phyloP scores from a whole-genome alignment of 2,888 invertebrate genomes.

The Pseudanteris insignis region DNA sequence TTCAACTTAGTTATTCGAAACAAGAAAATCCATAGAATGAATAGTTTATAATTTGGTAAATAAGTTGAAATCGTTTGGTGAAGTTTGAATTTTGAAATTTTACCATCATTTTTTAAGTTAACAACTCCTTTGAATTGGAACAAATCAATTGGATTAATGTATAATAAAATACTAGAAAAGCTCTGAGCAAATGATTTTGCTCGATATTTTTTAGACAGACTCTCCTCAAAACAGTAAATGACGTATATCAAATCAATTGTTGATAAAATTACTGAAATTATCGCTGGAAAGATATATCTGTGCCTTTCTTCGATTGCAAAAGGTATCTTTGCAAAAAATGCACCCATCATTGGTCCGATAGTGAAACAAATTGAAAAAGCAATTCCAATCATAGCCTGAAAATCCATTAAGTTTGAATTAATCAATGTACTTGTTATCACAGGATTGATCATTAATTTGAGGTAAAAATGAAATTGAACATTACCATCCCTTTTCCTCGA shows the following conservation, averaged over 20 bases:
- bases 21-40: too few relatives aligned
- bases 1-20: too few relatives aligned
- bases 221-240: constrained; percentile 80
- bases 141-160: constrained; percentile 72
- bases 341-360: constrained; percentile 94
- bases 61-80: too few relatives aligned
- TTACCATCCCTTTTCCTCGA: too few relatives aligned
- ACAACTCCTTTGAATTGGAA: too few relatives aligned
- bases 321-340: constrained; percentile 76
- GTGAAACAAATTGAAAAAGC: constrained; percentile 99
- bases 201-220: constrained; percentile 78
- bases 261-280: constrained; percentile 79
- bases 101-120: too few relatives aligned
- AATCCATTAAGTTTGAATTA: too few relatives aligned
- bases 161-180: constrained; percentile 73
- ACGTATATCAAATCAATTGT: constrained; percentile 82
- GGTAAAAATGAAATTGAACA: too few relatives aligned
- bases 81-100: too few relatives aligned
- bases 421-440: too few relatives aligned
- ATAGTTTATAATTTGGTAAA: too few relatives aligned
- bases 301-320: constrained; percentile 72
- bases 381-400: constrained; percentile 93
- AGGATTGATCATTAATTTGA: too few relatives aligned
- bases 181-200: constrained; percentile 75
- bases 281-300: constrained; percentile 86